Evolutionary conservation across 2,888 invertebrate genomes (phyloP).

Genomic region (Nezara viridula): DNA sequence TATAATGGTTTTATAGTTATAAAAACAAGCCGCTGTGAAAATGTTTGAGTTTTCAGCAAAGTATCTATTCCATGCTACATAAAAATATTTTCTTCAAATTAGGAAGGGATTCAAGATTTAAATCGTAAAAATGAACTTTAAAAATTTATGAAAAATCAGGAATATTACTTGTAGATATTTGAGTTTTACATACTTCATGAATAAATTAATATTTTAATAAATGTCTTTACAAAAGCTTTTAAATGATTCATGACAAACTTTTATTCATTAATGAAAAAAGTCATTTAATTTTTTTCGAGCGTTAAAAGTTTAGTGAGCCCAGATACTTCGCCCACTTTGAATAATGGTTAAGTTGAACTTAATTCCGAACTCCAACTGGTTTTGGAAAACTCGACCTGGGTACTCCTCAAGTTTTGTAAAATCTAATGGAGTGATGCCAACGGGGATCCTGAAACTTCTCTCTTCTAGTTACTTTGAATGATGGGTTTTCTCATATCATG

Average conservation of each 20-base stretch:
- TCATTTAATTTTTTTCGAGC: neutral
- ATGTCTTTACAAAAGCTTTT: neutral
- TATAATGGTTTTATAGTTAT: too few relatives aligned
- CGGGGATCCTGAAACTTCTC: neutral
- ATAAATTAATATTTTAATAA: neutral
- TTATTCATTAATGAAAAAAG: neutral
- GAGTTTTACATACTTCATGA: too few relatives aligned
- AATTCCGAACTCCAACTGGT: neutral
- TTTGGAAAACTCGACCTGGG: neutral
- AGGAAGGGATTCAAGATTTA: too few relatives aligned
- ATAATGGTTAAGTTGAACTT: constrained; percentile 19
- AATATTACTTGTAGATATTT: too few relatives aligned
- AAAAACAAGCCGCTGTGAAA: too few relatives aligned
- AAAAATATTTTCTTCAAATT: too few relatives aligned
- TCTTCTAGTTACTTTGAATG: neutral
- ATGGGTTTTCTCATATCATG: neutral
- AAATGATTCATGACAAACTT: neutral
- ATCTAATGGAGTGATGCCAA: neutral
- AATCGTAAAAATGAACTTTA: too few relatives aligned
- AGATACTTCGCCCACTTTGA: neutral
- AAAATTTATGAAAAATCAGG: too few relatives aligned
- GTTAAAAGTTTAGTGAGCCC: neutral
- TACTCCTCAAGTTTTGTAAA: neutral
- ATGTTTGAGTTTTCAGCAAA: too few relatives aligned
- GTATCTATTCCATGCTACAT: too few relatives aligned